Evolutionary conservation across 2,113 vertebrate genomes (phyloP), one percentile per base, ranked within the genome.

Genomic region (Orcinus orca): DNA sequence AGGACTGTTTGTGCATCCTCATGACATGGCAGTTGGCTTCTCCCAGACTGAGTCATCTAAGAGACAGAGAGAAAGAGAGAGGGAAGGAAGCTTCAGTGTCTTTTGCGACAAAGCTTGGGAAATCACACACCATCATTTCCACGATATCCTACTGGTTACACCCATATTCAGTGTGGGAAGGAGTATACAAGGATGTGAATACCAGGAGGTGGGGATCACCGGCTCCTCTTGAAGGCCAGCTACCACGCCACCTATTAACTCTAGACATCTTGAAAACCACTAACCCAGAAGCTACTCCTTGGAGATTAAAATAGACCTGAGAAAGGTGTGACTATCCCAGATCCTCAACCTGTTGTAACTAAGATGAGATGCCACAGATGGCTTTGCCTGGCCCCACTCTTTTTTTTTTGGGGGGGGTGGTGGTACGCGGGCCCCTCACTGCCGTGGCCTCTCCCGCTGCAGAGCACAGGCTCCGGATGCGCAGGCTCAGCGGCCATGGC

Each of bases 181-280:
- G 11, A 70, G 2, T 1, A 5, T 23, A 3, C 0, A 2, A 31
- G 38, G 6, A 17, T 60, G 53, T 53, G 63, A 58, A 8, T 14
- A 5, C 13, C 18, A 25, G 33, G 38, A 55, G 15, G 7, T 5
- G 9, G 21, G 17, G 17, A 18, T 62, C 11, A 0, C 5, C 1
- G 14, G 21, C 8, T 44, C 44, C n/a, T 79, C 70, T 18, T 33
- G 23, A 60, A 89, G 4, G 25, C 5, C 23, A 9, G 76, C 44
- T 10, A 5, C 15, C 4, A 3, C 62, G 20, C 44, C 9, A 38
- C 26, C 50, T 80, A 10, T 33, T 47, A 73, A 62, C 20, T 41
- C 68, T 47, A 12, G 50, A 50, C 7, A 58, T 31, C 71, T 73
- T 17, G 36, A 26, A 31, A 77, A 31, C 38, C 36, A 8, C 5